Evolutionary conservation across 1,140 invertebrate species (phyloP).

Genomic region (Drosophila willistoni): DNA sequence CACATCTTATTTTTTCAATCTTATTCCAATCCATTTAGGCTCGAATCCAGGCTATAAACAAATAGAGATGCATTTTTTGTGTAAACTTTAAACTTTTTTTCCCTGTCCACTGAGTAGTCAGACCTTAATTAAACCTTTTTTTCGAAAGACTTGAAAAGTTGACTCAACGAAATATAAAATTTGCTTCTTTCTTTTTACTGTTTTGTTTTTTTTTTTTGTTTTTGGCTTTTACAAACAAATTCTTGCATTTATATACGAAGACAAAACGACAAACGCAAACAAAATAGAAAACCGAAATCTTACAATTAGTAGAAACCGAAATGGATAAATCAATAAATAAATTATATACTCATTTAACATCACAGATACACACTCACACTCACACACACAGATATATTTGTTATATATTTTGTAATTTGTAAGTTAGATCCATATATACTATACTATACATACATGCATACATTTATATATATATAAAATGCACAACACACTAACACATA

Average conservation of each 20-base stretch:
- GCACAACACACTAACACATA: constrained; percentile 51
- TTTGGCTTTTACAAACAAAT: constrained; percentile 50
- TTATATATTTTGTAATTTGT: constrained; percentile 79
- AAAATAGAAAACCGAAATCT: constrained; percentile 25
- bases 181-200: constrained; percentile 21
- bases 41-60: too few species aligned
- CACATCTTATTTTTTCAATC: too few species aligned
- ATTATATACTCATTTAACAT: constrained; percentile 31
- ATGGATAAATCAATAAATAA: constrained; percentile 25
- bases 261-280: constrained; percentile 36
- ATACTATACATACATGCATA: constrained; percentile 37
- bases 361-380: background rate
- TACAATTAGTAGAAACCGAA: constrained; percentile 44
- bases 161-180: constrained; percentile 50
- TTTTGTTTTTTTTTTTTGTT: constrained; percentile 8
- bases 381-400: constrained; percentile 60
- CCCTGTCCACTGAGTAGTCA: background rate
- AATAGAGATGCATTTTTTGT: background rate
- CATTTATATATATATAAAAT: constrained; percentile 53
- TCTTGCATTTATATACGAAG: constrained; percentile 62
- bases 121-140: constrained; percentile 3
- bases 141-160: constrained; percentile 44
- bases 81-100: background rate
- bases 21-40: too few species aligned
- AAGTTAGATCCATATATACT: constrained; percentile 71